A percentile compares a stretch with the other conserved stretches of the same genome.
Conservation (phyloP, 2,113 vertebrate genomes). For the Oncorhynchus tshawytscha region DNA sequence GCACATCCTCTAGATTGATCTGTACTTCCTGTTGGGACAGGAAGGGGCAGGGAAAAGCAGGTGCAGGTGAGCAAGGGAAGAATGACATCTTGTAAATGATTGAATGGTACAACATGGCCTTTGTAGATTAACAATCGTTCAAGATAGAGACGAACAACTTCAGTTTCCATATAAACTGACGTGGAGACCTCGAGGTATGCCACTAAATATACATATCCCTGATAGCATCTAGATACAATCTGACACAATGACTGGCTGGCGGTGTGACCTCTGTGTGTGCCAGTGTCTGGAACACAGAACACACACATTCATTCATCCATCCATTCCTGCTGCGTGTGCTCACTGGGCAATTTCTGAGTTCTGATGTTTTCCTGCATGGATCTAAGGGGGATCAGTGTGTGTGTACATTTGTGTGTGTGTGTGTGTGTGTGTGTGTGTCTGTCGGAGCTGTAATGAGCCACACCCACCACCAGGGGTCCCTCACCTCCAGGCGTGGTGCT, state of each 20-base stretch:
- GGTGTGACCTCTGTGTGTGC: neutral
- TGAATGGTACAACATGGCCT: too few relatives aligned
- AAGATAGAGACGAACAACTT: too few relatives aligned
- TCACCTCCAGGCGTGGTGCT: constrained; percentile 81
- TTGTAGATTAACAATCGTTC: too few relatives aligned
- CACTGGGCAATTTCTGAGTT: neutral
- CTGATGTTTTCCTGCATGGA: neutral
- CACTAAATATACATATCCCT: neutral
- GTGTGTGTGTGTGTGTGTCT: neutral
- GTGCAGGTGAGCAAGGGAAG: neutral
- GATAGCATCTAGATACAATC: neutral
- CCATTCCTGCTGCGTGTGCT: neutral
- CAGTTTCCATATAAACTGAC: too few relatives aligned
- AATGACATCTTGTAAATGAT: neutral
- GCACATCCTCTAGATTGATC: constrained; percentile 80
- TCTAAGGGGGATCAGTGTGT: neutral
- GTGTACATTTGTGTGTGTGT: neutral
- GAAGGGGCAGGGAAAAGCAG: neutral
- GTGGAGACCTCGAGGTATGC: too few relatives aligned
- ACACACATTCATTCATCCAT: neutral
- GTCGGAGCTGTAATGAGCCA: neutral
- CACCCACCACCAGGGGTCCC: neutral
- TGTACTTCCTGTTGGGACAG: constrained; percentile 77
- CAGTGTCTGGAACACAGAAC: neutral
- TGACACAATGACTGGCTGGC: constrained; percentile 1